Conservation (phyloP, 1,140 invertebrate genomes). For the Teleogryllus occipitalis region DNA sequence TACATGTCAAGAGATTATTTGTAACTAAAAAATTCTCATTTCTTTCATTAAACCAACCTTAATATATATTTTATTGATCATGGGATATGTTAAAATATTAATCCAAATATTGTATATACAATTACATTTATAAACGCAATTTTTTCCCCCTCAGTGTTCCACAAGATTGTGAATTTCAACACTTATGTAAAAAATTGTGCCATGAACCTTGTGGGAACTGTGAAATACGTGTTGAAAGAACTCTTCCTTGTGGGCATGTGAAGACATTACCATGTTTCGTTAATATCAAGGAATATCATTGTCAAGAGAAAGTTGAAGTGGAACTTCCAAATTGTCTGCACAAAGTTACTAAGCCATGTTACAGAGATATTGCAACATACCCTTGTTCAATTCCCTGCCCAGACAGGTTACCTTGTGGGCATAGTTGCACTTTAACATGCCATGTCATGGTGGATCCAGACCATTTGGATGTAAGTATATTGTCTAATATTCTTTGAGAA, state of each 20-base stretch:
- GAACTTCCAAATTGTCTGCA: conserved; percentile 42
- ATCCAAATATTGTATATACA: no score
- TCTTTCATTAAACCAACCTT: no score
- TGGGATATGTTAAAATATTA: no score
- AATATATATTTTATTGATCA: no score
- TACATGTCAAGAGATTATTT: no score
- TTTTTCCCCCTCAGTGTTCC: background rate
- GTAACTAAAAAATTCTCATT: no score
- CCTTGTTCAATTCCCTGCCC: conserved; percentile 37
- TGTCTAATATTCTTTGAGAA: background rate
- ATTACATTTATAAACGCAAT: no score
- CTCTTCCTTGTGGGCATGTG: conserved; percentile 40
- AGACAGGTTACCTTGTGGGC: conserved; percentile 41
- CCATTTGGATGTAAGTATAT: conserved; percentile 34
- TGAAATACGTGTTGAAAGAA: background rate
- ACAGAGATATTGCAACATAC: conserved; percentile 30
- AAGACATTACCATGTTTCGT: conserved; percentile 31
- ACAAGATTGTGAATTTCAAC: background rate
- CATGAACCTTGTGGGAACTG: background rate
- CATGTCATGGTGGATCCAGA: conserved; percentile 42
- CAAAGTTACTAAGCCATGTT: conserved; percentile 36
- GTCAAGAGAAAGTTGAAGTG: conserved; percentile 32
- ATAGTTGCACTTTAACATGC: conserved; percentile 38
- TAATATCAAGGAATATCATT: conserved; percentile 32
- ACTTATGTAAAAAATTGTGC: background rate